Percentiles rank a stretch among this genome's conserved stretches.
phyloP scores from a whole-genome alignment of 2,888 invertebrate genomes.

The Therioaphis trifolii region DNA sequence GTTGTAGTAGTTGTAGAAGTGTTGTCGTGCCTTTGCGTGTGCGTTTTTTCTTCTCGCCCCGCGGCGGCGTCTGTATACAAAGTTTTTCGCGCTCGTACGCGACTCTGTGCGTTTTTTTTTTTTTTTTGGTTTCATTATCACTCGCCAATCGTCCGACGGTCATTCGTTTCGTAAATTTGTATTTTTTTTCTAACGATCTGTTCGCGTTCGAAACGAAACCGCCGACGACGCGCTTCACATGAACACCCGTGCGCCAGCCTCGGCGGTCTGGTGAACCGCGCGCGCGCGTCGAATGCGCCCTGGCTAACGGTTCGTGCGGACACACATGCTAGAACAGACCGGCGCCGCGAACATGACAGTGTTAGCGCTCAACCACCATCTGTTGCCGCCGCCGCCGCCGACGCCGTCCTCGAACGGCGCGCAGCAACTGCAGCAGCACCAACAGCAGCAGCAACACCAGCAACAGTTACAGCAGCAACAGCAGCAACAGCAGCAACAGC shows the following conservation, averaged over 20 bases:
- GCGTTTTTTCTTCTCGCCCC: too few species aligned
- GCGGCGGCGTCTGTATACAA: too few species aligned
- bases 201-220: not conserved
- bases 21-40: too few species aligned
- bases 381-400: conserved; percentile 63
- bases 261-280: conserved; percentile 27
- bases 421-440: conserved; percentile 31
- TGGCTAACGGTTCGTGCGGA: conserved; percentile 57
- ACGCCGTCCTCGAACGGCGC: conserved; percentile 61
- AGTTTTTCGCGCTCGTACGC: too few species aligned
- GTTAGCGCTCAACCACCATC: conserved; percentile 65
- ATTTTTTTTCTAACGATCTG: not conserved
- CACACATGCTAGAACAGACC: conserved; percentile 66
- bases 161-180: not conserved
- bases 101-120: too few species aligned
- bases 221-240: too few species aligned
- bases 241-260: not conserved
- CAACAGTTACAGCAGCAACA: conserved; percentile 3
- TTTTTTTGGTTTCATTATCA: too few species aligned
- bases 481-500: conserved; percentile 34
- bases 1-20: too few species aligned
- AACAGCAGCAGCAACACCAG: conserved; percentile 47
- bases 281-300: conserved; percentile 56
- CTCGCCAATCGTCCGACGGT: not conserved
- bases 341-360: conserved; percentile 66